Evolutionary conservation across 2,113 vertebrate genomes (phyloP).

Genomic region (Theristicus caerulescens): DNA sequence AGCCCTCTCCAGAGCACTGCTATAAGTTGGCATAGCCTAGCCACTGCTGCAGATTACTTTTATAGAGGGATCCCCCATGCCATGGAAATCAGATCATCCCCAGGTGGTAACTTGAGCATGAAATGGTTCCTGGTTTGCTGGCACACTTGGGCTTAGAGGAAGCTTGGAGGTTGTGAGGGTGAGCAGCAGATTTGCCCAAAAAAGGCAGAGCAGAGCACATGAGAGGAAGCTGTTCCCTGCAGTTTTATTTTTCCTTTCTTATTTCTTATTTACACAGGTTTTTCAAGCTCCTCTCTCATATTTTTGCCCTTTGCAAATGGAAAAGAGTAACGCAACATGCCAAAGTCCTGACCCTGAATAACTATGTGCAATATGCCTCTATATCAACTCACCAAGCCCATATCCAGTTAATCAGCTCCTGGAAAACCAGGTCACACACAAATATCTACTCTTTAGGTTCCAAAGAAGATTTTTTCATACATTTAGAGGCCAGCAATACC

Average conservation of each 20-base stretch:
- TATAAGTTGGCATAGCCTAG: background rate
- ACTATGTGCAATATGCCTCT: background rate
- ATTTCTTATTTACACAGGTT: constrained; percentile 52
- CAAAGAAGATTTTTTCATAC: background rate
- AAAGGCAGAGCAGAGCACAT: background rate
- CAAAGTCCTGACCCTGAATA: background rate
- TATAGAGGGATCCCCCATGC: background rate
- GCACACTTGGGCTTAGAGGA: background rate
- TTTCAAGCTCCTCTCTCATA: background rate
- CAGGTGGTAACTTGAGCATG: background rate
- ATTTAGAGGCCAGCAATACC: background rate
- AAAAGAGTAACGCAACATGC: background rate
- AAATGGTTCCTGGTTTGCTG: background rate
- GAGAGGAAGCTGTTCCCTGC: constrained; percentile 15
- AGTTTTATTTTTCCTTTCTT: constrained; percentile 43
- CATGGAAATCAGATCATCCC: background rate
- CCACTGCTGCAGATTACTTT: background rate
- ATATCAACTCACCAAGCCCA: background rate
- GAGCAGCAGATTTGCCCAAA: constrained; percentile 46
- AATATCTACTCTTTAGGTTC: background rate
- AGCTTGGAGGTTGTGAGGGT: background rate
- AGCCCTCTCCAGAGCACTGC: background rate
- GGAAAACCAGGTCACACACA: background rate
- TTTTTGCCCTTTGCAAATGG: constrained; percentile 14
- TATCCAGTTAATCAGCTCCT: background rate